These are phyloP conservation scores for Eupithecia vulgata DNA, from an alignment of 2,888 invertebrate species.

Conservation along the genomic window DNA sequence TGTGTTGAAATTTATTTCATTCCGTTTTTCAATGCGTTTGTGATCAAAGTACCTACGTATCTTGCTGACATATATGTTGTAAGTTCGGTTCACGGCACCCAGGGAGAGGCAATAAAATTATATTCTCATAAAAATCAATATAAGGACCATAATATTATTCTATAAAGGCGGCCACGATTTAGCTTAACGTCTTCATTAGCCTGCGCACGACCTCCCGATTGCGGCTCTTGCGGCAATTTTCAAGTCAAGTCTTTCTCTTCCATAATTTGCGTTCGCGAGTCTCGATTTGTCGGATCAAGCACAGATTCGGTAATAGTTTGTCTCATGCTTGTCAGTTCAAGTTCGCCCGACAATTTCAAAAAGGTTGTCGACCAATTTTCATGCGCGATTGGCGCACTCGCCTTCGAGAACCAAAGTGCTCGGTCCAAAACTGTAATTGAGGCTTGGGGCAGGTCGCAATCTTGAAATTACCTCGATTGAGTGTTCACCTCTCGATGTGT, in stretches of 20 bases:
- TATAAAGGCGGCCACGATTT: slow-evolving; percentile 70
- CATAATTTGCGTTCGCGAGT: slow-evolving; percentile 75
- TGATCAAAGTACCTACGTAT: slow-evolving; percentile 3
- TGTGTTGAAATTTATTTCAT: slow-evolving; percentile 68
- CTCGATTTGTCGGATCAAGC: slow-evolving; percentile 68
- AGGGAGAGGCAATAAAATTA: slow-evolving; percentile 68
- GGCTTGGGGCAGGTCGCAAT: slow-evolving; percentile 76
- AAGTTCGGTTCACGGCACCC: slow-evolving; percentile 51
- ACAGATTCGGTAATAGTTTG: slow-evolving; percentile 30
- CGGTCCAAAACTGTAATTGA: slow-evolving; percentile 69
- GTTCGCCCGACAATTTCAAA: slow-evolving; percentile 71
- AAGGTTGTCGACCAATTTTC: slow-evolving; percentile 74
- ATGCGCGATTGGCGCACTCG: slow-evolving; percentile 68
- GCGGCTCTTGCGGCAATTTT: slow-evolving; percentile 70
- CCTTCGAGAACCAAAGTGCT: slow-evolving; percentile 55
- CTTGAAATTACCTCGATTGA: slow-evolving; percentile 79
- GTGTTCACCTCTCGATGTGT: slow-evolving; percentile 67
- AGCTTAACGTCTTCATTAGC: slow-evolving; percentile 81
- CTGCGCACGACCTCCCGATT: slow-evolving; percentile 73
- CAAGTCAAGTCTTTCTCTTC: slow-evolving; percentile 63
- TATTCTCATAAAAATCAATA: slow-evolving; percentile 79
- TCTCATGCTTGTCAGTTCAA: slow-evolving; percentile 63
- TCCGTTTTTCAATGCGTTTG: slow-evolving; percentile 52
- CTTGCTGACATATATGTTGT: slow-evolving; percentile 32
- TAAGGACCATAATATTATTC: slow-evolving; percentile 71